Evolutionary conservation across 2,797 vertebrate species (phyloP).

Genomic region (Pachyuromys duprasi): DNA sequence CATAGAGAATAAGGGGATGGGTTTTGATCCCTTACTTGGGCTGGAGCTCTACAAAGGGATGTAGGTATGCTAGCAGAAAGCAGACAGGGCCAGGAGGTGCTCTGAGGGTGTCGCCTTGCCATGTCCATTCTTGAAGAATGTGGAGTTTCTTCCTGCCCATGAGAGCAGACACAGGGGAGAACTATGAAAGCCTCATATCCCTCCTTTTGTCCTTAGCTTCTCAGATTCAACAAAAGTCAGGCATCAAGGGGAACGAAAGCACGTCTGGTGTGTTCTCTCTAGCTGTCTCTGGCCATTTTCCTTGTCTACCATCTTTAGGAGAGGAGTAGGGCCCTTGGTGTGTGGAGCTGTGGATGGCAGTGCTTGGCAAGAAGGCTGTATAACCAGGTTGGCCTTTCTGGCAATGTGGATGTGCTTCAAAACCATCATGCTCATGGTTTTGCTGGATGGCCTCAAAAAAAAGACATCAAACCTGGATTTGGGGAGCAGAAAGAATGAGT

Average conservation of each 20-base stretch:
- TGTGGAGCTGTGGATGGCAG: not conserved
- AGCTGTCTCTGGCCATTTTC: conserved; percentile 25
- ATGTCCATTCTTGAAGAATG: not conserved
- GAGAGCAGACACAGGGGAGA: not conserved
- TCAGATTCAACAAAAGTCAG: not conserved
- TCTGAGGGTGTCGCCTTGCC: not conserved
- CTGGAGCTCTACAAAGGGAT: not conserved
- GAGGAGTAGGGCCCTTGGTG: not conserved
- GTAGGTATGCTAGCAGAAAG: not conserved
- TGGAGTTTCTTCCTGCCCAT: not conserved
- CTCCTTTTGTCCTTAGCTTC: not conserved
- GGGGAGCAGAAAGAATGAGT: conserved; percentile 16
- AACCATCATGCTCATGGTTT: not conserved
- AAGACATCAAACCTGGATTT: not conserved
- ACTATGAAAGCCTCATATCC: not conserved
- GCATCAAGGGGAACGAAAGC: not conserved
- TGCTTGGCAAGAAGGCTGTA: not conserved
- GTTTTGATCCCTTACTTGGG: not conserved
- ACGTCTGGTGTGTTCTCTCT: not conserved
- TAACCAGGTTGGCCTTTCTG: conserved; percentile 1
- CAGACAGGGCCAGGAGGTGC: no score
- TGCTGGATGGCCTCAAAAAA: not conserved
- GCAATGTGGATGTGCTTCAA: not conserved
- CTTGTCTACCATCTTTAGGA: not conserved
- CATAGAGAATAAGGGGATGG: not conserved